Base-by-base conservation (phyloP, 2,888 invertebrate species). In the Penaeus monodon region DNA sequence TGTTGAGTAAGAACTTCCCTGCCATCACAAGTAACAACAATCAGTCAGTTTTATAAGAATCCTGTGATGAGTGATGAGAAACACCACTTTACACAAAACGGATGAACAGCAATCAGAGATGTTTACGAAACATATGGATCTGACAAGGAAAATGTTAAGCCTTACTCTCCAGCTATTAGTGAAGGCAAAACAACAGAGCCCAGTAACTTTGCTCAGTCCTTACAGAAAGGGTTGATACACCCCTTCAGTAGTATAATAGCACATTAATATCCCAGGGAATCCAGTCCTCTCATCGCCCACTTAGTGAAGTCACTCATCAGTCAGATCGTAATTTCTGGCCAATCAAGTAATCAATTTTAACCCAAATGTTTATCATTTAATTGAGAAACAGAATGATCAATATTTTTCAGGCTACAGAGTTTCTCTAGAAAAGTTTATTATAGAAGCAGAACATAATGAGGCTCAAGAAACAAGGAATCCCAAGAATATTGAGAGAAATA, bases 351-450 rank as follows among this genome's bases (percentile, higher is more conserved):
- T 27, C 29, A 76, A 12, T 33, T n/a, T 38, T 68, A 68, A 86
- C 27, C 77, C 81, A 49, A 68, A 70, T 29, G 76, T 86, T 64
- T 81, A 86, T 57, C 66, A 27, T 22, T n/a, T 86, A 49, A 81
- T 86, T 68, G 86, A 86, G 33, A 66, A 86, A 22, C 86, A 86
- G n/a, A 86, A 81, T 29, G 76, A 76, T 24, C 86, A 86, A n/a
- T 10, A 86, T 86, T 29, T n/a, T 33, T 81, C 1, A 86, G 70
- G 63, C 57, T 86, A 24, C 66, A 78, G 7, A 64, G 38, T 64
- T n/a, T 27, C 64, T 20, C 49, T 84, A 20, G 84, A 84, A 33
- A 65, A n/a, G 44, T 27, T n/a, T 80, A 29, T 29, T 85, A 38
- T 20, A 74, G 63, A 85, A 80, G 63, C 79, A 85, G 22, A 80